These are phyloP conservation scores for Indri indri DNA, from an alignment of 2,113 vertebrate genomes.

Conservation along the genomic window DNA sequence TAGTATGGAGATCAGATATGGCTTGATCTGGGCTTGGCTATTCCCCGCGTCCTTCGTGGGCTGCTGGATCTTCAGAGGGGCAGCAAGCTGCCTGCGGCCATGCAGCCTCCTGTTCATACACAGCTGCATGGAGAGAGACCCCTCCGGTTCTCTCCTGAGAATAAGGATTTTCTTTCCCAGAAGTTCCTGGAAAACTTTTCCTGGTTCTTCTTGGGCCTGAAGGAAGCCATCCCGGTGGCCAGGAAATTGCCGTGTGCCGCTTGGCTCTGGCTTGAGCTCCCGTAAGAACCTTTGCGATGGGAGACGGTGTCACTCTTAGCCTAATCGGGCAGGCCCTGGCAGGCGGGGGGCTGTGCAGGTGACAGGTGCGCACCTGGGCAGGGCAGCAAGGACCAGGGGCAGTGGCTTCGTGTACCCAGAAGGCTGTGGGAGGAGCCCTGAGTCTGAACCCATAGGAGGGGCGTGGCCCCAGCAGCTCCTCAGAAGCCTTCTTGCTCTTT, in stretches of 20 bases:
- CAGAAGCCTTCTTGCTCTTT: not conserved
- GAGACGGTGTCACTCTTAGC: not conserved
- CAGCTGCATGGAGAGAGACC: not conserved
- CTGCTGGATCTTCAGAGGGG: not conserved
- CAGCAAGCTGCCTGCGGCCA: rapidly evolving
- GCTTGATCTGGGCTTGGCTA: not conserved
- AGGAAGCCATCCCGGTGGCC: not conserved
- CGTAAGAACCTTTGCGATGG: not conserved
- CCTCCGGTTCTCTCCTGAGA: not conserved
- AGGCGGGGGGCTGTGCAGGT: not conserved
- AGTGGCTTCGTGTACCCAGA: not conserved
- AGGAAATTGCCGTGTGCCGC: not conserved
- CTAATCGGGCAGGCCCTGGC: not conserved
- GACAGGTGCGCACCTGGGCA: not conserved
- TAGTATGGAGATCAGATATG: not conserved
- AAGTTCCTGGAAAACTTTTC: not conserved
- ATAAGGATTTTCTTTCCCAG: not conserved
- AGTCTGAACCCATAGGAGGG: not conserved
- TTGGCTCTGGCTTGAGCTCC: not conserved
- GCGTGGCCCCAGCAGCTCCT: rapidly evolving
- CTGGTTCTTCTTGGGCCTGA: rapidly evolving
- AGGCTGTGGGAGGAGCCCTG: not conserved
- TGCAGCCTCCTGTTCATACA: not conserved
- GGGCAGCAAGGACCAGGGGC: not conserved
- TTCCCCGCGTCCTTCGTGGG: not conserved